These are phyloP conservation scores for Anarsia innoxiella DNA, from an alignment of 2,888 invertebrate species.

Conservation along the genomic window DNA sequence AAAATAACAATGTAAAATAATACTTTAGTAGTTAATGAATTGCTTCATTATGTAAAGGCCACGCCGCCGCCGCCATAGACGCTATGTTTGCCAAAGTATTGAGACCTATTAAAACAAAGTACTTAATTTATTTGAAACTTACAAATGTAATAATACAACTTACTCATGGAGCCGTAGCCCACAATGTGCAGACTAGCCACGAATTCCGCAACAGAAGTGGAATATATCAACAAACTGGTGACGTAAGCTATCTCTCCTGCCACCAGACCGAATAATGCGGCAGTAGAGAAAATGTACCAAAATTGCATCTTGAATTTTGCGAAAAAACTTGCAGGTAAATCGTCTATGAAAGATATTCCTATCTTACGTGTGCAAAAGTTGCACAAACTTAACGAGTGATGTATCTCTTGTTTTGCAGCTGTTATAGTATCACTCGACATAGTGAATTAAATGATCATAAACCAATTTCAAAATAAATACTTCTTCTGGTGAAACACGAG, in stretches of 20 bases:
- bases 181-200: conserved; percentile 48
- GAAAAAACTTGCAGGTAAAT: conserved; percentile 24
- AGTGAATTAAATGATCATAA: too few relatives aligned
- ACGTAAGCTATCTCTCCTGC: conserved; percentile 39
- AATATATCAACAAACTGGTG: conserved; percentile 29
- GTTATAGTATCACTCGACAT: not conserved
- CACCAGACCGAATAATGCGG: conserved; percentile 34
- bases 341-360: conserved; percentile 42
- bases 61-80: not conserved
- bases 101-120: too few relatives aligned
- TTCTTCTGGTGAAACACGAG: too few relatives aligned
- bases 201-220: conserved; percentile 41
- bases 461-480: too few relatives aligned
- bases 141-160: too few relatives aligned
- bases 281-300: conserved; percentile 28
- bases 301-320: conserved; percentile 23
- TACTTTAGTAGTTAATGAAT: too few relatives aligned
- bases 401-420: conserved; percentile 33
- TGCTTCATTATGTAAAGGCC: too few relatives aligned
- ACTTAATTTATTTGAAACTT: too few relatives aligned
- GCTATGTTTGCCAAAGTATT: conserved; percentile 9
- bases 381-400: conserved; percentile 34
- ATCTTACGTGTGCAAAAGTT: conserved; percentile 40
- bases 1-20: too few relatives aligned
- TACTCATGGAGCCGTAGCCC: conserved; percentile 54